phyloP scores from a whole-genome alignment of 2,888 invertebrate genomes.

The Diogma glabrata region DNA sequence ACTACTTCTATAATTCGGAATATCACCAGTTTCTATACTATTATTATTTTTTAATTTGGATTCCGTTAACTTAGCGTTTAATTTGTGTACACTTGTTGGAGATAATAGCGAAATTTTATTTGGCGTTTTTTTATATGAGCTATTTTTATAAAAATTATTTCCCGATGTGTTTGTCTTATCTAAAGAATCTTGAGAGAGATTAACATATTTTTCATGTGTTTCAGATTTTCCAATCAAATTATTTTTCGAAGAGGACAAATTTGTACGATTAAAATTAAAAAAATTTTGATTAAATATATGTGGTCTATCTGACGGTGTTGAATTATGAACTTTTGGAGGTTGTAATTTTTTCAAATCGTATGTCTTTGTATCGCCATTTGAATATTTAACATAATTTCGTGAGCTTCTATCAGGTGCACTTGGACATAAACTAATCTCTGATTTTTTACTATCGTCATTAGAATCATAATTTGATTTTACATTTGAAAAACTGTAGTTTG shows the following conservation, averaged over 20 bases:
- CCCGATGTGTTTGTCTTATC: background rate
- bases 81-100: slow-evolving; percentile 32
- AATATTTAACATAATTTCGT: slow-evolving; percentile 1
- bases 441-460: background rate
- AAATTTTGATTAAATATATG: slow-evolving; percentile 18
- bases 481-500: slow-evolving; percentile 15
- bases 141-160: background rate
- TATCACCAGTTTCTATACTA: background rate
- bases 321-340: too few relatives aligned
- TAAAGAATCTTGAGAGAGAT: background rate
- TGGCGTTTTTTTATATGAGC: slow-evolving; percentile 14
- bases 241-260: background rate
- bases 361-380: background rate
- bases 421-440: background rate
- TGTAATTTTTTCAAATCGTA: too few relatives aligned
- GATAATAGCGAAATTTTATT: slow-evolving; percentile 31
- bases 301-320: background rate
- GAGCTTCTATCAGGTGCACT: background rate
- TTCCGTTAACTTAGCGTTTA: slow-evolving; percentile 28
- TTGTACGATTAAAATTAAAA: slow-evolving; percentile 17
- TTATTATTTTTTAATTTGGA: slow-evolving; percentile 10
- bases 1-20: background rate
- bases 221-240: slow-evolving; percentile 10
- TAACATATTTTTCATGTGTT: slow-evolving; percentile 9
- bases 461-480: background rate